Evolutionary conservation across 1,140 invertebrate species (phyloP).

Genomic region (Philaenus spumarius): DNA sequence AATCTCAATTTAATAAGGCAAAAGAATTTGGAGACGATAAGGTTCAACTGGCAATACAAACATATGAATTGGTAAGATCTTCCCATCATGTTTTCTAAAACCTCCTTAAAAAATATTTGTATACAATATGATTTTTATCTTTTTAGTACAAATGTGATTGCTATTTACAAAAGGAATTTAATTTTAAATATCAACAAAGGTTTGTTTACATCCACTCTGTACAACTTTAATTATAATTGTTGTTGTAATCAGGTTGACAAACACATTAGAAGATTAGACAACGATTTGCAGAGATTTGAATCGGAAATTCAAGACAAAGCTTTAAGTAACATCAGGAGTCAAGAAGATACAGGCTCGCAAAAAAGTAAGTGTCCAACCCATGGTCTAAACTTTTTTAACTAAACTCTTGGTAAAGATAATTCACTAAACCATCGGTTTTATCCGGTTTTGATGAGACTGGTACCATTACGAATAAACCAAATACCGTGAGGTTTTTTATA

Average conservation of each 20-base stretch:
- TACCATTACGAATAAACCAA: no score
- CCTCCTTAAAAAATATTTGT: not conserved
- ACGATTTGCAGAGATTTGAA: constrained; percentile 92
- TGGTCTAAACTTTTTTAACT: no score
- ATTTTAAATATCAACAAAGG: no score
- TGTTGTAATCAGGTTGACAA: constrained; percentile 68
- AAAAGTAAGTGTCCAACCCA: constrained; percentile 30
- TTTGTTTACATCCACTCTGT: no score
- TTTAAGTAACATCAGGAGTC: constrained; percentile 52
- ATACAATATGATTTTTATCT: not conserved
- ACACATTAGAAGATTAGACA: constrained; percentile 91
- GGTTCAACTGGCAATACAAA: constrained; percentile 95
- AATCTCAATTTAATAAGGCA: constrained; percentile 81
- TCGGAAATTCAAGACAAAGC: constrained; percentile 95
- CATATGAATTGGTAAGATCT: constrained; percentile 80
- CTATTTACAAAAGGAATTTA: no score
- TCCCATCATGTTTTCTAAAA: not conserved
- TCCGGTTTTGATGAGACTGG: not conserved
- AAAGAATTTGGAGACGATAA: constrained; percentile 96
- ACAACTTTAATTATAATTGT: not conserved
- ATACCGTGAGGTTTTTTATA: no score
- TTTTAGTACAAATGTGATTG: no score
- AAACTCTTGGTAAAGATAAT: no score
- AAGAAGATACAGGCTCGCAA: constrained; percentile 24
- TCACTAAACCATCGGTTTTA: no score